Conservation (phyloP, 2,888 invertebrate species). For the Cerastis leucographa region DNA sequence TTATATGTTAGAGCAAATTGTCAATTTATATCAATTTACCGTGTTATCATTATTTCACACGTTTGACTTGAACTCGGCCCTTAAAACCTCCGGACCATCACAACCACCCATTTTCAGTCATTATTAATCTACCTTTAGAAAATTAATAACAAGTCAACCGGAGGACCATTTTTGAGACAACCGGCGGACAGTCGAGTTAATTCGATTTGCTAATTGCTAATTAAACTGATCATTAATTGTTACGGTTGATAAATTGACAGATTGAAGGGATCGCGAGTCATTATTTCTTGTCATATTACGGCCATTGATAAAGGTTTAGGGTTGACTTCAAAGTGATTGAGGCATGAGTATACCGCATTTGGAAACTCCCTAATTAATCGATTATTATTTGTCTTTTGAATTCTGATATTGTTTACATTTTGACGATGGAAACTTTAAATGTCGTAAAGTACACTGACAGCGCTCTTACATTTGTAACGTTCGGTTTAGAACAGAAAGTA, state of each 20-base stretch:
- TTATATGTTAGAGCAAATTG: neutral
- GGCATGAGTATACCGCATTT: slow-evolving; percentile 1
- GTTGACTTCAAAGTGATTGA: slow-evolving; percentile 26
- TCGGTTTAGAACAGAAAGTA: neutral
- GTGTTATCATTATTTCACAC: neutral
- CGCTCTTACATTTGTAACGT: neutral
- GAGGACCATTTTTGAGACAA: slow-evolving; percentile 8
- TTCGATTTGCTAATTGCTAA: slow-evolving; percentile 39
- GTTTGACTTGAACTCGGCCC: neutral
- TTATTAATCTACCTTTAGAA: neutral
- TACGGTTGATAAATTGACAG: slow-evolving; percentile 29
- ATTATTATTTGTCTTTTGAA: neutral
- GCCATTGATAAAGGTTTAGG: slow-evolving; percentile 23
- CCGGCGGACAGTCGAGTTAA: slow-evolving; percentile 1
- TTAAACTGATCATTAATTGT: slow-evolving; percentile 43
- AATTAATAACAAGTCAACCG: slow-evolving; percentile 2
- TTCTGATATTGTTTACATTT: neutral
- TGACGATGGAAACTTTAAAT: neutral
- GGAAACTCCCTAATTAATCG: slow-evolving; percentile 1
- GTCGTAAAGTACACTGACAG: neutral
- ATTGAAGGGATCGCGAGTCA: slow-evolving; percentile 14
- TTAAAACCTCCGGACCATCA: neutral
- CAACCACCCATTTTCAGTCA: neutral
- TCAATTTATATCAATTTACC: neutral
- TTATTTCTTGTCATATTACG: slow-evolving; percentile 34